Conservation (phyloP, 2,113 vertebrate species). For the Ceyx cyanopectus region DNA sequence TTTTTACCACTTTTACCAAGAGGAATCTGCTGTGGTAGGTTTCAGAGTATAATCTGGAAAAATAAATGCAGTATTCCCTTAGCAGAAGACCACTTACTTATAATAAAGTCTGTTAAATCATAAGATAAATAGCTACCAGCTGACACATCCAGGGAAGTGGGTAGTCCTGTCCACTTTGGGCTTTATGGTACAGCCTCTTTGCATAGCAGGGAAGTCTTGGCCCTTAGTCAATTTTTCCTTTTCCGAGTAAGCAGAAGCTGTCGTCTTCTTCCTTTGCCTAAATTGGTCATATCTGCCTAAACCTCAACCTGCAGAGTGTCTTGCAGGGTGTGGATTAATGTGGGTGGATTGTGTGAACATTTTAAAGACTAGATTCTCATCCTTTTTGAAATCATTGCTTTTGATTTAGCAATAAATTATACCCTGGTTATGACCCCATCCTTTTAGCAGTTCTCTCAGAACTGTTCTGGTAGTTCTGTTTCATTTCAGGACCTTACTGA, state of each 20-base stretch:
- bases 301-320: slow-evolving; percentile 18
- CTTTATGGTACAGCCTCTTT: not conserved
- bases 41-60: not conserved
- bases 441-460: not conserved
- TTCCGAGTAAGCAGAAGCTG: not conserved
- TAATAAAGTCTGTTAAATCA: not conserved
- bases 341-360: not conserved
- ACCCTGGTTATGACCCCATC: not conserved
- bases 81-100: not conserved
- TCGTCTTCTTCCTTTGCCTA: slow-evolving; percentile 20
- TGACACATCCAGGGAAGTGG: not conserved
- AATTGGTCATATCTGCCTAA: slow-evolving; percentile 39
- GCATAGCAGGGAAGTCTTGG: slow-evolving; percentile 2
- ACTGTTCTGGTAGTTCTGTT: not conserved
- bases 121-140: slow-evolving; percentile 12
- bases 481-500: not conserved
- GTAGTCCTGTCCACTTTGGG: not conserved
- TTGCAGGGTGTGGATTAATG: not conserved
- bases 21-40: not conserved
- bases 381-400: slow-evolving; percentile 8
- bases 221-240: slow-evolving; percentile 7
- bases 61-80: slow-evolving; percentile 11
- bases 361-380: slow-evolving; percentile 1
- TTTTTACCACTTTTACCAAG: not conserved
- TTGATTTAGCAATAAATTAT: slow-evolving; percentile 30